These are phyloP conservation scores for Laothoe populi DNA, from an alignment of 2,888 invertebrate genomes.

Conservation along the genomic window DNA sequence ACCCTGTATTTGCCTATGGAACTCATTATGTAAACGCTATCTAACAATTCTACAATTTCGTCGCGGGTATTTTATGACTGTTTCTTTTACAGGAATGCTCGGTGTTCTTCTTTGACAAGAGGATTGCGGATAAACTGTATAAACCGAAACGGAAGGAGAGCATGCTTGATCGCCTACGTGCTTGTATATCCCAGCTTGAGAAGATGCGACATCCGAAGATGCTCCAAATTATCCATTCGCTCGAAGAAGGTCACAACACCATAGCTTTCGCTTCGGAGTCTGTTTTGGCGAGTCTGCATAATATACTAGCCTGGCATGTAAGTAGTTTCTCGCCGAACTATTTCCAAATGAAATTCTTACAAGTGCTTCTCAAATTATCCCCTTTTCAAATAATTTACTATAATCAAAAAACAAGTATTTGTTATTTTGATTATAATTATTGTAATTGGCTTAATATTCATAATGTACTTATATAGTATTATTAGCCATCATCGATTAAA, in stretches of 20 bases:
- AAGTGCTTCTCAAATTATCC: too few relatives aligned
- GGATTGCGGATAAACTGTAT: constrained; percentile 93
- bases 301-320: constrained; percentile 93
- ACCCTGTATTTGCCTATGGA: too few relatives aligned
- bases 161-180: constrained; percentile 94
- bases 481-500: too few relatives aligned
- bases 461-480: too few relatives aligned
- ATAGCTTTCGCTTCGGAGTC: constrained; percentile 98
- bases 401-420: too few relatives aligned
- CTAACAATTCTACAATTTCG: too few relatives aligned
- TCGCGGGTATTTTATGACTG: not conserved
- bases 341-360: too few relatives aligned
- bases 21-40: too few relatives aligned
- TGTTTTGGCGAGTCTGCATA: constrained; percentile 94
- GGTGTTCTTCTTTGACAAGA: constrained; percentile 95
- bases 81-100: constrained; percentile 89
- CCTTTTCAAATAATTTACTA: too few relatives aligned
- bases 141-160: constrained; percentile 95
- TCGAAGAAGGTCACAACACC: constrained; percentile 94
- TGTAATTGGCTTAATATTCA: too few relatives aligned
- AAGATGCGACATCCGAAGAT: constrained; percentile 90
- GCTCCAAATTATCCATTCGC: constrained; percentile 88
- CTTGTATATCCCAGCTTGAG: constrained; percentile 91
- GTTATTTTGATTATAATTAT: too few relatives aligned
- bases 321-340: constrained; percentile 46